These are phyloP conservation scores for Plumapathes pennacea DNA, from an alignment of 92 coral and sea anemone species.

Conservation along the genomic window DNA sequence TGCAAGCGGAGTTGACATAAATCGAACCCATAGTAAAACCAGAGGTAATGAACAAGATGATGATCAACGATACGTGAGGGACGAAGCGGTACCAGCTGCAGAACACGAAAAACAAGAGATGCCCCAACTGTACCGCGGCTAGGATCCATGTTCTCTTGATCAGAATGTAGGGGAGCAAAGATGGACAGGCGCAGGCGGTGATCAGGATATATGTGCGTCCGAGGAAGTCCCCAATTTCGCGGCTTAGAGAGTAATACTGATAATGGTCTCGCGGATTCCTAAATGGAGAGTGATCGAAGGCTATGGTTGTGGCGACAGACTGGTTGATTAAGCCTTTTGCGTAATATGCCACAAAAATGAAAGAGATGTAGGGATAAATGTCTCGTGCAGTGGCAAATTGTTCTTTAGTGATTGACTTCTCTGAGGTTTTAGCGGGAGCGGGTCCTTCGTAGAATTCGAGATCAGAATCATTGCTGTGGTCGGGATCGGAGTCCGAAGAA, in stretches of 20 bases:
- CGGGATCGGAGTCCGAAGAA: too few species aligned
- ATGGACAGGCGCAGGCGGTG: slow-evolving; percentile 48
- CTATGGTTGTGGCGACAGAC: slow-evolving; percentile 74
- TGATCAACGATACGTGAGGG: slow-evolving; percentile 55
- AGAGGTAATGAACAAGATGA: slow-evolving; percentile 59
- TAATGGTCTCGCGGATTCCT: slow-evolving; percentile 85
- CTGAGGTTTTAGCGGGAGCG: too few species aligned
- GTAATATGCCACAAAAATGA: slow-evolving; percentile 68
- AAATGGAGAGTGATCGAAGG: slow-evolving; percentile 60
- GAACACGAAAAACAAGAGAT: slow-evolving; percentile 46
- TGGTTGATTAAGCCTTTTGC: slow-evolving; percentile 80
- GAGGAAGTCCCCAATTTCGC: slow-evolving; percentile 74
- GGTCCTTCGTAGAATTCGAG: too few species aligned
- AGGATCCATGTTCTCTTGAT: slow-evolving; percentile 73
- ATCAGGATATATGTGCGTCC: slow-evolving; percentile 76
- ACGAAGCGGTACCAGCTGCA: slow-evolving; percentile 72
- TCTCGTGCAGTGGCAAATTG: slow-evolving; percentile 46
- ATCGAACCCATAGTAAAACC: slow-evolving; percentile 80
- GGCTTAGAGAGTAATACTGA: slow-evolving; percentile 68
- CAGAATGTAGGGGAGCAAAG: slow-evolving; percentile 54
- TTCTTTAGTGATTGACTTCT: slow-evolving; percentile 12
- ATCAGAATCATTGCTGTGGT: too few species aligned
- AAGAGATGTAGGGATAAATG: slow-evolving; percentile 59
- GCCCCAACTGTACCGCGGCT: slow-evolving; percentile 48
- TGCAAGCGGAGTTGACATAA: slow-evolving; percentile 72